These are phyloP conservation scores for Lasius fuliginosus DNA, from an alignment of 2,888 invertebrate species.

Conservation along the genomic window DNA sequence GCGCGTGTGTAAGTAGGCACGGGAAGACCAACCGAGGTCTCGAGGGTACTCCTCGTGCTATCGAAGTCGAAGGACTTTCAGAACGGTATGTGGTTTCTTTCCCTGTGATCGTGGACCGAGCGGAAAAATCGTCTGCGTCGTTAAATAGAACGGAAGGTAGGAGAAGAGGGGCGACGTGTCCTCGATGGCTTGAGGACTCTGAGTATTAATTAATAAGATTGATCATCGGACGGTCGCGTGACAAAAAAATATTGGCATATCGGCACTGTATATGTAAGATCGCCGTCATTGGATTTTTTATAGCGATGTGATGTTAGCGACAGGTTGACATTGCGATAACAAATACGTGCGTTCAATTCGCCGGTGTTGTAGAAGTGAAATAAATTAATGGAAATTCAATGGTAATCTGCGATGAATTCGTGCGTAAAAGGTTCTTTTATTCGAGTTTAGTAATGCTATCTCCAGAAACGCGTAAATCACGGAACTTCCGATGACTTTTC, in stretches of 20 bases:
- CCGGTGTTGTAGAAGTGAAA: not conserved
- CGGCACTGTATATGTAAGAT: slow-evolving; percentile 24
- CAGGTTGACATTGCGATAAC: slow-evolving; percentile 2
- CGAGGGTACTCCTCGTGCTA: slow-evolving; percentile 30
- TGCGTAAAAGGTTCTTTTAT: slow-evolving; percentile 25
- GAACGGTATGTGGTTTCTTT: slow-evolving; percentile 41
- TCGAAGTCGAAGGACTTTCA: slow-evolving; percentile 63
- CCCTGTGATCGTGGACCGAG: slow-evolving; percentile 2
- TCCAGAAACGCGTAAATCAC: not conserved
- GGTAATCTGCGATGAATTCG: not conserved
- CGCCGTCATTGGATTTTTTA: slow-evolving; percentile 56
- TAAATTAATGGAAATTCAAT: not conserved
- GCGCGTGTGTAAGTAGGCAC: slow-evolving; percentile 53
- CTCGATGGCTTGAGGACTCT: slow-evolving; percentile 61
- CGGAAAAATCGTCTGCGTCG: slow-evolving; percentile 61
- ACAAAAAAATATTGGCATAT: slow-evolving; percentile 65
- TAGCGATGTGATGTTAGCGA: slow-evolving; percentile 22
- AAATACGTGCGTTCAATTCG: not conserved
- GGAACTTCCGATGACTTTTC: not conserved
- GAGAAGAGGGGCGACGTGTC: not conserved
- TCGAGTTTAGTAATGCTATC: slow-evolving; percentile 4
- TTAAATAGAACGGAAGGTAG: slow-evolving; percentile 36
- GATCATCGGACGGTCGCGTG: slow-evolving; percentile 77
- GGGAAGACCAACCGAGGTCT: slow-evolving; percentile 49
- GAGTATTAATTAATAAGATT: slow-evolving; percentile 84